phyloP scores from a whole-genome alignment of 2,888 invertebrate species.

The Hypomecis atomaria region DNA sequence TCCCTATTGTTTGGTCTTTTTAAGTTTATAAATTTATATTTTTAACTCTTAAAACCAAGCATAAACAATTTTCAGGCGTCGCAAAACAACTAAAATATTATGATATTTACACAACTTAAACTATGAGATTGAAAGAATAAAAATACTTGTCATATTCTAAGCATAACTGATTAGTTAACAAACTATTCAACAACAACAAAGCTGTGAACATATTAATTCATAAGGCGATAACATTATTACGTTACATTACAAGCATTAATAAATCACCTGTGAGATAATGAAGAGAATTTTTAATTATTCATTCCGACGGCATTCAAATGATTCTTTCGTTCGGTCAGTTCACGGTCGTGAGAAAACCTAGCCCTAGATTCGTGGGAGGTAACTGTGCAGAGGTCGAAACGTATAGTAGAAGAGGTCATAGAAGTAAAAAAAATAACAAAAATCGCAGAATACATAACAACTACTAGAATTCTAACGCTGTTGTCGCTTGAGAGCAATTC shows the following conservation, averaged over 20 bases:
- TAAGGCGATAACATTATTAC: slow-evolving; percentile 21
- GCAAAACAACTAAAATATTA: too few relatives aligned
- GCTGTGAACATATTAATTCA: slow-evolving; percentile 6
- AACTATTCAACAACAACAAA: slow-evolving; percentile 8
- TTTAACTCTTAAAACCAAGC: too few relatives aligned
- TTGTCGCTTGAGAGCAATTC: too few relatives aligned
- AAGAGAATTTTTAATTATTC: slow-evolving; percentile 18
- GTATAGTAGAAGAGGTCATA: not conserved
- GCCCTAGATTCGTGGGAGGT: slow-evolving; percentile 48
- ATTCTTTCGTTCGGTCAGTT: slow-evolving; percentile 39
- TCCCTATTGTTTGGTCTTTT: too few relatives aligned
- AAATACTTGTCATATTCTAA: not conserved
- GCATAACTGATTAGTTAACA: not conserved
- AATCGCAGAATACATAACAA: too few relatives aligned
- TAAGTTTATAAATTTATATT: too few relatives aligned
- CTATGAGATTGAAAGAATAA: too few relatives aligned
- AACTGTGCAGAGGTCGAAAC: slow-evolving; percentile 22
- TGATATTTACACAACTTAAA: not conserved
- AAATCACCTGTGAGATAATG: slow-evolving; percentile 25
- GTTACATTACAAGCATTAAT: slow-evolving; percentile 26
- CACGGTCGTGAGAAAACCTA: slow-evolving; percentile 64
- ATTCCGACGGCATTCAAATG: slow-evolving; percentile 17
- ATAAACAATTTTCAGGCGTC: too few relatives aligned
- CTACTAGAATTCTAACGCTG: too few relatives aligned
- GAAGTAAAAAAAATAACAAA: too few relatives aligned